These are phyloP conservation scores for Chrysodeixis includens DNA, from an alignment of 2,888 invertebrate genomes.

Conservation along the genomic window DNA sequence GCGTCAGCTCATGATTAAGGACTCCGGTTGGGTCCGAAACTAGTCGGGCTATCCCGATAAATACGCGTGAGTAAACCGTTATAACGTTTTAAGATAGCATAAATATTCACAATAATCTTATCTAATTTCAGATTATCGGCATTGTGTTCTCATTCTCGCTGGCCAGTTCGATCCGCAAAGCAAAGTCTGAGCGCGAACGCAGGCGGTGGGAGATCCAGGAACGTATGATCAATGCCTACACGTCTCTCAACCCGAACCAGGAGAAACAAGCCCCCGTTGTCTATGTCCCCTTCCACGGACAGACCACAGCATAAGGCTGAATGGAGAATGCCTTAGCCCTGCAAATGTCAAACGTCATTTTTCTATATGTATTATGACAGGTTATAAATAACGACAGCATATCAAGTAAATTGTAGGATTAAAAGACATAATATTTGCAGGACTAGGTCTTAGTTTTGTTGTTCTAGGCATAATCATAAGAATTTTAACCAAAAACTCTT, in stretches of 20 bases:
- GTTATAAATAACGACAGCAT: neutral
- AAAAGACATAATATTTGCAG: conserved; percentile 17
- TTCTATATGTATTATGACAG: neutral
- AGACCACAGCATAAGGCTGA: conserved; percentile 71
- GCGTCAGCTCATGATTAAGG: no score
- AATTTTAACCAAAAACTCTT: conserved; percentile 7
- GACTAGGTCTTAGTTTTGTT: conserved; percentile 9
- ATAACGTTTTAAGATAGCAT: no score
- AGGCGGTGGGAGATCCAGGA: conserved; percentile 92
- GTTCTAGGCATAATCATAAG: conserved; percentile 5
- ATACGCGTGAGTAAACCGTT: no score
- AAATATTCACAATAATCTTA: conserved; percentile 41
- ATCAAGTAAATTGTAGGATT: neutral
- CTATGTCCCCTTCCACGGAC: conserved; percentile 87
- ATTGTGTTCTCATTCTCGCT: conserved; percentile 96
- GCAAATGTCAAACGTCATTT: conserved; percentile 23
- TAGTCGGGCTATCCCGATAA: no score
- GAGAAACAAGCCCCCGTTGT: conserved; percentile 81
- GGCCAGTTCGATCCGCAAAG: conserved; percentile 94
- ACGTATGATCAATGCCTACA: conserved; percentile 87
- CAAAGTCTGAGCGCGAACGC: conserved; percentile 92
- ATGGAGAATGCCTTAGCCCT: conserved; percentile 18
- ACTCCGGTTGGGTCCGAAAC: no score
- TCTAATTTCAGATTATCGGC: conserved; percentile 92
- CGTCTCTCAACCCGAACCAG: conserved; percentile 78